phyloP scores from a whole-genome alignment of 2,113 vertebrate genomes.

The Bombycilla garrulus region DNA sequence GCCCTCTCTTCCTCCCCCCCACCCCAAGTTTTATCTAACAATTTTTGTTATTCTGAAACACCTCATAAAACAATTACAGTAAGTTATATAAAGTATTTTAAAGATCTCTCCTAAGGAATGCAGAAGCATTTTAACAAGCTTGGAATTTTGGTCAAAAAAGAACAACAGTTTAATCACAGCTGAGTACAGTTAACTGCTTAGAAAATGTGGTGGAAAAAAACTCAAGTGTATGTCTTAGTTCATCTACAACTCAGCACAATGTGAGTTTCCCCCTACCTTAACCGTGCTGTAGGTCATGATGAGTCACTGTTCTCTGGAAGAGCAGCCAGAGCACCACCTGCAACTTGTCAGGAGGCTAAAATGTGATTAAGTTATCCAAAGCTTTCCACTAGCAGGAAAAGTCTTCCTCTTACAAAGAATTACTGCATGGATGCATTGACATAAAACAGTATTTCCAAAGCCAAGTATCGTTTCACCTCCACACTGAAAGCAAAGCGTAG shows the following conservation, averaged over 20 bases:
- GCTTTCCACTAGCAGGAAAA: background rate
- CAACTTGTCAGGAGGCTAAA: background rate
- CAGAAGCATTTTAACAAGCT: background rate
- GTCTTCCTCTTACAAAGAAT: background rate
- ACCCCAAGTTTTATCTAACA: background rate
- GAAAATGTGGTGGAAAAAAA: background rate
- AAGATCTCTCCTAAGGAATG: background rate
- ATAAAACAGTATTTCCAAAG: background rate
- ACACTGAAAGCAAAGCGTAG: background rate
- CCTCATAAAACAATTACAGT: background rate
- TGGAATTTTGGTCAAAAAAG: background rate
- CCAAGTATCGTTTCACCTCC: background rate
- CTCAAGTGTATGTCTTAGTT: background rate
- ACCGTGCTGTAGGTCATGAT: background rate
- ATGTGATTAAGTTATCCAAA: background rate
- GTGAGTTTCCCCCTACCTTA: background rate
- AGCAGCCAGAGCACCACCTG: background rate
- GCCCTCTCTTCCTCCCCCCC: background rate
- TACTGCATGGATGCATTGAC: background rate
- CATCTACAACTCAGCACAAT: background rate
- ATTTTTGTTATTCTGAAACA: background rate
- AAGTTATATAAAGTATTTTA: background rate
- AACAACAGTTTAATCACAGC: background rate
- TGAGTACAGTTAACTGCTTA: background rate
- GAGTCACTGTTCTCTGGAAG: background rate